A percentile compares a stretch with the other conserved stretches of the same genome.
These are phyloP conservation scores for Halesus radiatus DNA, from an alignment of 1,140 invertebrate species.

Conservation along the genomic window DNA sequence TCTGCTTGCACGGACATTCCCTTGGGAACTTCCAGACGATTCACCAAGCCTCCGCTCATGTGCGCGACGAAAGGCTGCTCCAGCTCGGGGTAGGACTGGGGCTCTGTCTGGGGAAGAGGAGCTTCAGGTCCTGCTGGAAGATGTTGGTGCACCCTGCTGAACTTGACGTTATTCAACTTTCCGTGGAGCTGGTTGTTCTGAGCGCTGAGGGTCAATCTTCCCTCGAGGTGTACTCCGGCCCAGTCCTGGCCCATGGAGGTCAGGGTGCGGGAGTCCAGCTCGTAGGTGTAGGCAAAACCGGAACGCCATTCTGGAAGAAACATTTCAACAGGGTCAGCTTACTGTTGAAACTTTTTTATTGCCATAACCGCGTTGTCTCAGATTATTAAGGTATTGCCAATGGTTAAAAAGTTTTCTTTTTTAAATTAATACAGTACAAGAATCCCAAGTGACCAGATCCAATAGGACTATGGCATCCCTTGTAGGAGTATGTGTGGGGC, in stretches of 20 bases:
- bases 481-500: too few species aligned
- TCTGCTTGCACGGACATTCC: slow-evolving; percentile 71
- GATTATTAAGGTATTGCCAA: neutral
- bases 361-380: neutral
- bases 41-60: slow-evolving; percentile 68
- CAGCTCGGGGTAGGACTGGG: slow-evolving; percentile 63
- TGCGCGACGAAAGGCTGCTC: slow-evolving; percentile 70
- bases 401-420: too few species aligned
- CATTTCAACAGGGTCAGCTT: neutral
- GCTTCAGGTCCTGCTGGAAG: slow-evolving; percentile 67
- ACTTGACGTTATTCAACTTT: slow-evolving; percentile 67
- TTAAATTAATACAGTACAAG: too few species aligned
- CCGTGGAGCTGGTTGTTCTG: slow-evolving; percentile 67
- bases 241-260: slow-evolving; percentile 67
- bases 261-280: slow-evolving; percentile 72
- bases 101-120: slow-evolving; percentile 64
- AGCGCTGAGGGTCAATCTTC: slow-evolving; percentile 69
- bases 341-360: neutral
- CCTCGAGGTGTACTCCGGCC: slow-evolving; percentile 72
- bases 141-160: slow-evolving; percentile 71
- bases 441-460: too few species aligned
- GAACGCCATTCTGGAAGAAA: slow-evolving; percentile 66
- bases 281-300: slow-evolving; percentile 73
- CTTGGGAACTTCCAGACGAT: slow-evolving; percentile 66
- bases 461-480: too few species aligned